Conservation (phyloP, 2,797 vertebrate genomes). For the Lagorchestes hirsutus region DNA sequence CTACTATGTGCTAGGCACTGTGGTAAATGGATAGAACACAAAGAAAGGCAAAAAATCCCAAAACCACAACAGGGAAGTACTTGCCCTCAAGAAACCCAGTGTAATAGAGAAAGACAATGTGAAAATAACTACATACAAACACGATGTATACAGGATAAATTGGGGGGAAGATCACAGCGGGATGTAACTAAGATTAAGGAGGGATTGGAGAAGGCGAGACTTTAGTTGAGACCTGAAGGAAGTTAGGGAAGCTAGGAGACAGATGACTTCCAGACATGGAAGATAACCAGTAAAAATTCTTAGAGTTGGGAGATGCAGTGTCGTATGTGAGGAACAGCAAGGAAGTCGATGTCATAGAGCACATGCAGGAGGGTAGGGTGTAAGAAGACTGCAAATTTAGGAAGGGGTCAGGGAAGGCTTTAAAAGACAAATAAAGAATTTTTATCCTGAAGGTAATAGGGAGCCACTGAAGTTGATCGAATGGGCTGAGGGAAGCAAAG, state of each 20-base stretch:
- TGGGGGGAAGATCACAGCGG: background rate
- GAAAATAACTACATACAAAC: background rate
- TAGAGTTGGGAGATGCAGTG: background rate
- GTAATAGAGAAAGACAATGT: background rate
- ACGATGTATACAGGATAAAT: background rate
- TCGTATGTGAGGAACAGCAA: background rate
- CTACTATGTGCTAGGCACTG: background rate
- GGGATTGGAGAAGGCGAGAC: background rate
- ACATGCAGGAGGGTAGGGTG: background rate
- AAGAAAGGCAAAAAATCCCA: background rate
- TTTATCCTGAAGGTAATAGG: background rate
- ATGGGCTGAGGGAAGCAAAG: background rate
- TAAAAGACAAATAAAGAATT: background rate
- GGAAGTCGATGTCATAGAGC: background rate
- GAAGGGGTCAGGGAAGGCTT: background rate
- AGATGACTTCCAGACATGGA: background rate
- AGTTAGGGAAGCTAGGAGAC: background rate
- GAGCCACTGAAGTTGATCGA: background rate
- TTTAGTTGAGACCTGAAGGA: background rate
- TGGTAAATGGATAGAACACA: background rate
- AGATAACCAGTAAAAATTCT: background rate
- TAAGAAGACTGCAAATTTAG: background rate
- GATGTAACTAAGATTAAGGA: background rate
- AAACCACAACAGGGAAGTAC: background rate
- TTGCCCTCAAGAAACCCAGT: background rate